Conservation (phyloP, 1,140 invertebrate species). For the Brachionus angularis region DNA sequence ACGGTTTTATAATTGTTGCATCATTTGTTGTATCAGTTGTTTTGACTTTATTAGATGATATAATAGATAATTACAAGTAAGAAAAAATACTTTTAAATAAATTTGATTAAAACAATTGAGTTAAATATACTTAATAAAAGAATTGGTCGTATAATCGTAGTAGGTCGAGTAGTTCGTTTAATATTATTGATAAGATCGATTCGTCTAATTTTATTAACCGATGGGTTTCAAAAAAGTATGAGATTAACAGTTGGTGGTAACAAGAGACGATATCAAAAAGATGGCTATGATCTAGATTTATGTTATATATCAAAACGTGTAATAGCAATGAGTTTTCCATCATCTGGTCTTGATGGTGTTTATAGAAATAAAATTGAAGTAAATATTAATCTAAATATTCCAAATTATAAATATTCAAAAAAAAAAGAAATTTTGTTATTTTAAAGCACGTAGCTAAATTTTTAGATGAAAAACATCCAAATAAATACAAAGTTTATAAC, state of each 20-base stretch:
- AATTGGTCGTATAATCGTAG: constrained; percentile 52
- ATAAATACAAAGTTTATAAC: constrained; percentile 65
- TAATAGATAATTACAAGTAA: constrained; percentile 35
- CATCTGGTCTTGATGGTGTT: constrained; percentile 61
- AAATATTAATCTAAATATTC: constrained; percentile 44
- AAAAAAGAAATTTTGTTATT: constrained; percentile 42
- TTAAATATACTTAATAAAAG: neutral
- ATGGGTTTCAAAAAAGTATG: constrained; percentile 59
- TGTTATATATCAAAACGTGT: constrained; percentile 64
- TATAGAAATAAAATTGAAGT: constrained; percentile 64
- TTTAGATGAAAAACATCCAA: constrained; percentile 62
- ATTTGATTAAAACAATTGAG: neutral
- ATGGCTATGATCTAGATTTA: constrained; percentile 64
- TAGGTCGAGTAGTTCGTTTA: constrained; percentile 59
- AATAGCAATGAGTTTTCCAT: constrained; percentile 66
- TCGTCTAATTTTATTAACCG: constrained; percentile 57
- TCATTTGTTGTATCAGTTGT: constrained; percentile 25
- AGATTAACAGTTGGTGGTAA: constrained; percentile 63
- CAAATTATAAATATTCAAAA: neutral
- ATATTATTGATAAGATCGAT: constrained; percentile 57
- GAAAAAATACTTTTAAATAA: neutral
- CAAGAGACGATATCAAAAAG: constrained; percentile 62
- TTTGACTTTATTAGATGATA: constrained; percentile 41
- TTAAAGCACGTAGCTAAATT: constrained; percentile 62
- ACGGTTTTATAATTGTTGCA: constrained; percentile 38